These are phyloP conservation scores for Cariama cristata DNA, from an alignment of 2,113 vertebrate genomes.

Conservation along the genomic window DNA sequence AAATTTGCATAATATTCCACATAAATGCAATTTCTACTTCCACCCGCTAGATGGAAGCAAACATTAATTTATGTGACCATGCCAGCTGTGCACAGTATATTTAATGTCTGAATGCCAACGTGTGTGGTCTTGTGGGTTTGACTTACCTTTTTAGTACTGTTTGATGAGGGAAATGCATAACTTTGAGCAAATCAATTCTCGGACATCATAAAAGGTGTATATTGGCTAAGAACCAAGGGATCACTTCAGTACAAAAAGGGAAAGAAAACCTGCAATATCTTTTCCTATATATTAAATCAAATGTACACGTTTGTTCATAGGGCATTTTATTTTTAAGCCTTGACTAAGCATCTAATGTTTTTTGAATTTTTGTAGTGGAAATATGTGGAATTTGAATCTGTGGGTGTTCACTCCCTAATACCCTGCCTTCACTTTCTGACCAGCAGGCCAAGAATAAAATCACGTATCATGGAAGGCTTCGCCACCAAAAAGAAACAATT, in stretches of 20 bases:
- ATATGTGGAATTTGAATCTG: not conserved
- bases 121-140: constrained; percentile 65
- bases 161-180: constrained; percentile 35
- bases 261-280: not conserved
- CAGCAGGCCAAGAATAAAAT: not conserved
- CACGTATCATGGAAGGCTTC: not conserved
- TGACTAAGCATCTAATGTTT: not conserved
- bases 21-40: not conserved
- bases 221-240: constrained; percentile 9
- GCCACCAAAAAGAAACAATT: not conserved
- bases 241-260: not conserved
- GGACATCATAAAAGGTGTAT: constrained; percentile 17
- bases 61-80: constrained; percentile 1
- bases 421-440: not conserved
- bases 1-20: not conserved
- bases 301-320: not conserved
- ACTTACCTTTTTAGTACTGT: not conserved
- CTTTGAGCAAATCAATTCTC: constrained; percentile 25
- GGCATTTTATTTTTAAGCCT: not conserved
- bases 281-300: not conserved
- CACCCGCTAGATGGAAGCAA: constrained; percentile 73
- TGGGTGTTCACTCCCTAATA: not conserved
- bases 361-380: not conserved
- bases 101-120: not conserved
- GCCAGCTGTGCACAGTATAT: not conserved